A percentile compares a stretch with the other conserved stretches of the same genome.
These are phyloP conservation scores for Hypolimnas misippus DNA, from an alignment of 2,888 invertebrate species.

Conservation along the genomic window DNA sequence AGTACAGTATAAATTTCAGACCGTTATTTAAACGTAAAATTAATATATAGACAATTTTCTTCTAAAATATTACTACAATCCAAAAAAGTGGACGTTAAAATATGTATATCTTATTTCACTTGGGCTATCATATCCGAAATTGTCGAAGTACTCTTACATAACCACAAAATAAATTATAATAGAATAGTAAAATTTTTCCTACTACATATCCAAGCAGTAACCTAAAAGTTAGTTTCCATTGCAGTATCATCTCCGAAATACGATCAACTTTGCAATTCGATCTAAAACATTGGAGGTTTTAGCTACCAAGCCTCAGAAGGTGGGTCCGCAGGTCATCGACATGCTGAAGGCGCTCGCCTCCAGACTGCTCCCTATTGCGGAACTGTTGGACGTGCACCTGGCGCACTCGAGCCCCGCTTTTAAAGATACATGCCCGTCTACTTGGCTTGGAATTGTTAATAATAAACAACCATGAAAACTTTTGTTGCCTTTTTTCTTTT, in stretches of 20 bases:
- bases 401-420: slow-evolving; percentile 72
- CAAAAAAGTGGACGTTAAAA: too few relatives aligned
- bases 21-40: too few relatives aligned
- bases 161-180: too few relatives aligned
- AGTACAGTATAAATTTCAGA: slow-evolving; percentile 45
- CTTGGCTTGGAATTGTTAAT: slow-evolving; percentile 74
- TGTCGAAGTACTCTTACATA: too few relatives aligned
- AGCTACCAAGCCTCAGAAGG: slow-evolving; percentile 64
- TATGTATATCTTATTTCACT: too few relatives aligned
- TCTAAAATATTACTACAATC: too few relatives aligned
- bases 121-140: too few relatives aligned
- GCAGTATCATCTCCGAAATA: slow-evolving; percentile 71
- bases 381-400: slow-evolving; percentile 69
- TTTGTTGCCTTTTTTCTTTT: too few relatives aligned
- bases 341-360: slow-evolving; percentile 65
- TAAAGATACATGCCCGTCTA: slow-evolving; percentile 67
- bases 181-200: too few relatives aligned
- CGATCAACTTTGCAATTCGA: slow-evolving; percentile 66
- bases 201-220: not conserved
- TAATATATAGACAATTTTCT: too few relatives aligned
- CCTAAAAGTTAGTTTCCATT: slow-evolving; percentile 12
- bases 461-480: slow-evolving; percentile 61
- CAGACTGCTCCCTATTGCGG: slow-evolving; percentile 63
- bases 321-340: slow-evolving; percentile 65
- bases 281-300: slow-evolving; percentile 58